These are phyloP conservation scores for Epirrhoe tristata DNA, from an alignment of 2,888 invertebrate genomes.

Conservation along the genomic window DNA sequence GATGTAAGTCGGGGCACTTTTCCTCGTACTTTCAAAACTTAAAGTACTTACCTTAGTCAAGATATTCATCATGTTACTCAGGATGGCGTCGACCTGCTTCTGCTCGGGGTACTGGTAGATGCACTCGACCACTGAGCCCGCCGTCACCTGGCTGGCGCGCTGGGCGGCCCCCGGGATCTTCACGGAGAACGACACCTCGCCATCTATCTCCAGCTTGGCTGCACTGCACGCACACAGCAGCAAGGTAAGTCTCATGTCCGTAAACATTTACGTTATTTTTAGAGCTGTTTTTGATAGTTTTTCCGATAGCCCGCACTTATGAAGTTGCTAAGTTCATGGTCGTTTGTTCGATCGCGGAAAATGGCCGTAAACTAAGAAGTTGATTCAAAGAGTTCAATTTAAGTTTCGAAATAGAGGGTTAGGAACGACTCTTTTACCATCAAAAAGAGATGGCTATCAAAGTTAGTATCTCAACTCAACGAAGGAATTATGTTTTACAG, in stretches of 20 bases:
- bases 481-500: not conserved
- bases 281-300: constrained; percentile 27
- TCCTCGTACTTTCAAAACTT: too few species aligned
- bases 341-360: not conserved
- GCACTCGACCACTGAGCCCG: constrained; percentile 48
- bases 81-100: constrained; percentile 52
- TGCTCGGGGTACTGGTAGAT: constrained; percentile 56
- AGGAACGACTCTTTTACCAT: not conserved
- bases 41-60: constrained; percentile 57
- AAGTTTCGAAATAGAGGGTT: not conserved
- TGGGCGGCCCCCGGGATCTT: not conserved
- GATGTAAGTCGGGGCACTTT: too few species aligned
- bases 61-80: constrained; percentile 64
- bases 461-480: too few species aligned
- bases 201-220: not conserved
- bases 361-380: not conserved
- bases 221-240: constrained; percentile 4
- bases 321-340: constrained; percentile 6
- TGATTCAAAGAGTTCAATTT: not conserved
- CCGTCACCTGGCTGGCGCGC: constrained; percentile 31
- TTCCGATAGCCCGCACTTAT: constrained; percentile 13
- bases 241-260: constrained; percentile 25
- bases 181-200: not conserved
- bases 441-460: not conserved
- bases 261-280: constrained; percentile 20